Conservation (phyloP, 2,888 invertebrate genomes). For the Nemotelus nigrinus region DNA sequence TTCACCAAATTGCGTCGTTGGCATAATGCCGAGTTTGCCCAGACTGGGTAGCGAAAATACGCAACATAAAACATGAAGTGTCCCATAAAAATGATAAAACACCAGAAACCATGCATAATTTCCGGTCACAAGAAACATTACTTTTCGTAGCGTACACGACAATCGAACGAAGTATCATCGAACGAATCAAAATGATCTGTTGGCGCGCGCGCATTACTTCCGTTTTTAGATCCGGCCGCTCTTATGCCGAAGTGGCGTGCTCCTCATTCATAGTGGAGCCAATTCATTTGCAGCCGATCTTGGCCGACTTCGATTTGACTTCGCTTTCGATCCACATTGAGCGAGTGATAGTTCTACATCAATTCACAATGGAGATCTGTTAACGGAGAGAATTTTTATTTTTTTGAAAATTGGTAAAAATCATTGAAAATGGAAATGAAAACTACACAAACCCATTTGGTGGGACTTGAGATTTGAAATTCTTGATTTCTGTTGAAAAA, state of each 20-base stretch:
- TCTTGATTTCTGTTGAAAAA: not conserved
- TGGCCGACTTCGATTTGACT: too few species aligned
- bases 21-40: not conserved
- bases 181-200: not conserved
- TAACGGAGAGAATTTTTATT: not conserved
- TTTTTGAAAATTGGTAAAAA: too few species aligned
- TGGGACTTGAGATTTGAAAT: not conserved
- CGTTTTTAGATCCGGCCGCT: conserved; percentile 7
- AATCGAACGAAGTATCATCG: not conserved
- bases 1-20: not conserved
- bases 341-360: not conserved
- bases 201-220: conserved; percentile 18
- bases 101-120: conserved; percentile 6
- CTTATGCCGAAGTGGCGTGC: not conserved
- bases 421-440: too few species aligned
- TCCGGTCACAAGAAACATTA: not conserved
- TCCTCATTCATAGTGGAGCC: not conserved
- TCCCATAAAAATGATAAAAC: not conserved
- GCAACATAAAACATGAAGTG: not conserved
- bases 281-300: too few species aligned
- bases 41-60: conserved; percentile 10
- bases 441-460: too few species aligned
- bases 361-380: conserved; percentile 24
- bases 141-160: not conserved
- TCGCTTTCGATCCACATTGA: too few species aligned